phyloP scores from a whole-genome alignment of 1,140 invertebrate genomes.

The Hylyphantes graminicola region DNA sequence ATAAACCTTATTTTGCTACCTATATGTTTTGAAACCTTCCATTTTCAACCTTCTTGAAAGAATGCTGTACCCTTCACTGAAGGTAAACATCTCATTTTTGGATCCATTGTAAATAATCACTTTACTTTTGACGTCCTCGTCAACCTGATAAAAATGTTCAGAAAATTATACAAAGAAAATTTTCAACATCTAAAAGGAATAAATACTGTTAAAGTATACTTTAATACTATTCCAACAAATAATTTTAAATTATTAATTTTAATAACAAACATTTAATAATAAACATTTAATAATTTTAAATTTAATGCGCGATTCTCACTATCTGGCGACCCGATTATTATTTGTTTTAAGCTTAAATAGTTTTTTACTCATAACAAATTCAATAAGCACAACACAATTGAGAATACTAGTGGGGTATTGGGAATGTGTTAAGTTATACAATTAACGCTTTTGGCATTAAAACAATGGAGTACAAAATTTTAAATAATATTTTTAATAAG shows the following conservation, averaged over 20 bases:
- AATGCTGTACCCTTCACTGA: slow-evolving; percentile 88
- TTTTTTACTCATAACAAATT: neutral
- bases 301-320: neutral
- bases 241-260: too few relatives aligned
- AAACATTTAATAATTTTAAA: too few relatives aligned
- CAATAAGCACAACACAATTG: too few relatives aligned
- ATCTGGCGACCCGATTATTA: neutral
- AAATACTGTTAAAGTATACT: neutral
- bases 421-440: too few relatives aligned
- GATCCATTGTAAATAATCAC: slow-evolving; percentile 86
- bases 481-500: too few relatives aligned
- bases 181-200: neutral
- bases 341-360: neutral
- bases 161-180: neutral
- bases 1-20: slow-evolving; percentile 62
- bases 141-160: slow-evolving; percentile 12
- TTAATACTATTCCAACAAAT: neutral
- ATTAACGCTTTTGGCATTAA: too few relatives aligned
- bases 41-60: slow-evolving; percentile 88
- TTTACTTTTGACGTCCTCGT: slow-evolving; percentile 68
- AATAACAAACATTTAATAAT: too few relatives aligned
- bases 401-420: too few relatives aligned
- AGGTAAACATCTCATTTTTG: slow-evolving; percentile 89
- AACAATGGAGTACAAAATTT: too few relatives aligned
- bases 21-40: slow-evolving; percentile 84